Conservation (phyloP, 2,113 vertebrate species). For the Plecotus auritus region DNA sequence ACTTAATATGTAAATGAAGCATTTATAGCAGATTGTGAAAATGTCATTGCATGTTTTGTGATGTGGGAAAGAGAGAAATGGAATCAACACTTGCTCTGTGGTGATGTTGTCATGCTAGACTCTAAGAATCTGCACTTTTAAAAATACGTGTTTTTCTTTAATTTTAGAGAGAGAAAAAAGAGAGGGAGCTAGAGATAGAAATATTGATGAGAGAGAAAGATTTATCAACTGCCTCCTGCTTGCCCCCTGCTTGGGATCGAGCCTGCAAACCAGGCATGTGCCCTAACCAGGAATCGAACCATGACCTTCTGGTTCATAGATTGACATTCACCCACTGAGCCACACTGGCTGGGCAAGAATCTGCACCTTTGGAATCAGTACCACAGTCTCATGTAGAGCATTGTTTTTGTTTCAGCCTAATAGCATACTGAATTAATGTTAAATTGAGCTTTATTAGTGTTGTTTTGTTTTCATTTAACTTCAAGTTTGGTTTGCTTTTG, state of each 20-base stretch:
- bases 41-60: background rate
- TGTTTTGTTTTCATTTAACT: background rate
- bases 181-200: too few species aligned
- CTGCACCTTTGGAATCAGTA: background rate
- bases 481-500: background rate
- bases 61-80: background rate
- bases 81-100: background rate
- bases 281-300: too few species aligned
- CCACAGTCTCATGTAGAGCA: background rate
- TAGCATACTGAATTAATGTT: background rate
- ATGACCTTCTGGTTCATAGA: too few species aligned
- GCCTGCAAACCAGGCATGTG: too few species aligned
- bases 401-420: background rate
- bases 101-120: background rate
- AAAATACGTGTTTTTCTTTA: too few species aligned
- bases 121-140: background rate
- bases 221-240: too few species aligned
- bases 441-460: background rate
- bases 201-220: too few species aligned
- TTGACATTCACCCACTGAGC: too few species aligned
- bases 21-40: background rate
- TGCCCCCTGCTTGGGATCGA: too few species aligned
- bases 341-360: background rate
- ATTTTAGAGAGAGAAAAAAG: too few species aligned
- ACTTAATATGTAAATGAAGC: background rate